Base-by-base conservation (phyloP, 2,888 invertebrate species). In the Orchesella flavescens region DNA sequence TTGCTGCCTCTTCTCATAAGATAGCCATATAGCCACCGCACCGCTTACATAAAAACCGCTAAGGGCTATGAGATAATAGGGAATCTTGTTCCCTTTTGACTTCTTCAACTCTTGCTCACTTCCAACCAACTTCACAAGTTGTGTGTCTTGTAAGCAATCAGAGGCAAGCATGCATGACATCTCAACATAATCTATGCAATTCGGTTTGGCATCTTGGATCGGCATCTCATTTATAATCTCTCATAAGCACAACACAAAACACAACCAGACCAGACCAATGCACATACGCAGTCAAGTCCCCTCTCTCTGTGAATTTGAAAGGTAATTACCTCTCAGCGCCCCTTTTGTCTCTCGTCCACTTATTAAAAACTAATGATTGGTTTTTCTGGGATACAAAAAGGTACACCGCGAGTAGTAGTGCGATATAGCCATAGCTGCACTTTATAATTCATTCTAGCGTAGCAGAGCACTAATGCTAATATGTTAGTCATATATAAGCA, bases 21-120 rank as follows among this genome's bases (percentile, higher is more conserved):
- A 2, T 34, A 34, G 34, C 34, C 34, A 34, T 1, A 2, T 34
- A 34, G 34, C 34, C 34, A 34, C 10, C 53, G 34, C 71, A 34
- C 55, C 34, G 21, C 49, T 68, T 19, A 61, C 63, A 19, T 34
- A 65, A 55, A 68, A 68, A 77, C 77, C 77, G 77, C 77, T 77
- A 61, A 69, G 5, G 77, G 77, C 77, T 61, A 77, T 77, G 77
- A 77, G 69, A 49, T 68, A 77, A 77, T 77, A 69, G 61, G 77
- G 69, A 61, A 69, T 49, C 46, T 77, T 46, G 34, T 19, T 49
- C 46, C 19, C 59, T 77, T 15, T 69, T 69, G 53, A 53, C 69
- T 77, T 75, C 57, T 76, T 63, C 57, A 68, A 68, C 68, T 21
- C 55, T 49, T 17, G 1, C 57, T 9, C 15, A 21, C 13, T 34